Conservation (phyloP, 2,797 vertebrate genomes). For the Phataginus tetradactyla region DNA sequence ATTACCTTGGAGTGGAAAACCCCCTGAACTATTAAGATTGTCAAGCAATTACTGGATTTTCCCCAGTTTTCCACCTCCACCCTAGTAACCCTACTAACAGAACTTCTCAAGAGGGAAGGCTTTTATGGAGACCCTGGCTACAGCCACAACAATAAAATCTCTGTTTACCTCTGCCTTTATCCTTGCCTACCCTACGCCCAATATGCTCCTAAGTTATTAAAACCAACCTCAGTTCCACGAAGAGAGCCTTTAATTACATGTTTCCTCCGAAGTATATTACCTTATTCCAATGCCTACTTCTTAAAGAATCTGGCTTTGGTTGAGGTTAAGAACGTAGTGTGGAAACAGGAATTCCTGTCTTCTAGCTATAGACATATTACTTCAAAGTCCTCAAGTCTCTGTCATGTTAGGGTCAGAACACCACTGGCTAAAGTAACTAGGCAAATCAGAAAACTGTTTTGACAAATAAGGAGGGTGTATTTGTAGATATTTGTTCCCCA, state of each 20-base stretch:
- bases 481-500: constrained; percentile 5
- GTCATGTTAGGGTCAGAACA: not conserved
- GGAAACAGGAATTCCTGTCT: not conserved
- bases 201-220: constrained; percentile 41
- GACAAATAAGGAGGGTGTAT: not conserved
- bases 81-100: not conserved
- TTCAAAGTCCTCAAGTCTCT: constrained; percentile 19
- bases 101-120: constrained; percentile 10
- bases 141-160: not conserved
- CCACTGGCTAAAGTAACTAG: constrained; percentile 1
- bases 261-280: not conserved
- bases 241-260: not conserved
- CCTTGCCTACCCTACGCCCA: not conserved
- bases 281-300: not conserved
- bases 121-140: not conserved
- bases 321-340: not conserved
- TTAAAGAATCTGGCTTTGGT: not conserved
- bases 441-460: constrained; percentile 40
- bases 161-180: not conserved
- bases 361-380: not conserved
- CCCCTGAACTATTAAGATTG: constrained; percentile 35
- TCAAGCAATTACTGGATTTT: constrained; percentile 53
- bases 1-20: constrained; percentile 55
- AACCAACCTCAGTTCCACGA: not conserved
- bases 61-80: constrained; percentile 60